Conservation (phyloP, 2,797 vertebrate species). For the Leptodactylus fallax region DNA sequence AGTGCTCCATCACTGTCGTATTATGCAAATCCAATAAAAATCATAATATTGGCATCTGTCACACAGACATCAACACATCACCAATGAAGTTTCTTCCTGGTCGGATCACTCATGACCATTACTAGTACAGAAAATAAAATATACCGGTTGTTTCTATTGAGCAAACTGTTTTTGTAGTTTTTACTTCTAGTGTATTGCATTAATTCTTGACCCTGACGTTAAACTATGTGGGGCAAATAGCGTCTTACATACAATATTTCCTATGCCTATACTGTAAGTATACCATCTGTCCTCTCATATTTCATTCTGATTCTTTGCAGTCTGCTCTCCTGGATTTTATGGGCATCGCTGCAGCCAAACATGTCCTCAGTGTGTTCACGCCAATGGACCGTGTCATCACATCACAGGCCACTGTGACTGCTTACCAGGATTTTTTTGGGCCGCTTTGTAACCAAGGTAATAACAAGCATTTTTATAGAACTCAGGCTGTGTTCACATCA, state of each 20-base stretch:
- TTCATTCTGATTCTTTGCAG: constrained; percentile 71
- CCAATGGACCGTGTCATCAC: constrained; percentile 91
- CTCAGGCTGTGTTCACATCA: no score
- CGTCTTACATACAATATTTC: not conserved
- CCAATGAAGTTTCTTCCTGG: no score
- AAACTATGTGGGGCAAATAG: no score
- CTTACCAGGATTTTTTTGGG: constrained; percentile 90
- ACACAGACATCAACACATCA: not conserved
- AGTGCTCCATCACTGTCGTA: not conserved
- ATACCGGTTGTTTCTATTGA: no score
- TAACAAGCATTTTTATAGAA: not conserved
- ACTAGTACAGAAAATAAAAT: no score
- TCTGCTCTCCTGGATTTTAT: constrained; percentile 91
- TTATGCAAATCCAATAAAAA: not conserved
- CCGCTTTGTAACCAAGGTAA: constrained; percentile 96
- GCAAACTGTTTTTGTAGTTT: no score
- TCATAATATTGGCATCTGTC: not conserved
- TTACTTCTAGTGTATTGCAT: no score
- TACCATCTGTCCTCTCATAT: not conserved
- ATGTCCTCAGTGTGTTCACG: constrained; percentile 94
- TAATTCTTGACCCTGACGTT: no score
- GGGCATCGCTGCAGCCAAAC: constrained; percentile 92
- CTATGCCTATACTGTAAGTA: not conserved
- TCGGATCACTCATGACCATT: no score
- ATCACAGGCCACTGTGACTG: constrained; percentile 92